Conservation (phyloP, 2,888 invertebrate species). For the Osmoderma eremita region DNA sequence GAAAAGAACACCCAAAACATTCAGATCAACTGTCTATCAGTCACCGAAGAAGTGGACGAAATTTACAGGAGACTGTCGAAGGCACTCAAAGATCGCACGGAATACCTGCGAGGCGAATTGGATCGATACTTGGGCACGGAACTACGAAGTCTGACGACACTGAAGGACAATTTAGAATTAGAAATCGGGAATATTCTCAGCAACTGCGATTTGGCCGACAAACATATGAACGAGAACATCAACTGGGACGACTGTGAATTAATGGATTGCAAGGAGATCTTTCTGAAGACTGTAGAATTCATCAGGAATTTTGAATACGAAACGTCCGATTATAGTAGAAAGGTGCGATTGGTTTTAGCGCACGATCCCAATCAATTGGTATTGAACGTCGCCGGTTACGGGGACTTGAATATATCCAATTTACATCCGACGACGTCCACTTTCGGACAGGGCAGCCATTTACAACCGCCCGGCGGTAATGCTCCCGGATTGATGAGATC, state of each 20-base stretch:
- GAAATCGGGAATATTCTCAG: slow-evolving; percentile 96
- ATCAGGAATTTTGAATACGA: slow-evolving; percentile 95
- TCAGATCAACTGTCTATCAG: slow-evolving; percentile 89
- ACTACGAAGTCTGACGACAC: slow-evolving; percentile 82
- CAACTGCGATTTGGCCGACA: slow-evolving; percentile 96
- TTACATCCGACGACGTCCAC: slow-evolving; percentile 59
- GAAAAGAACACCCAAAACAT: slow-evolving; percentile 90
- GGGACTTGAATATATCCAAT: slow-evolving; percentile 85
- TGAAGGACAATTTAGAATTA: slow-evolving; percentile 93
- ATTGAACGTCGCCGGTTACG: slow-evolving; percentile 87
- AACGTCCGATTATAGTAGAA: slow-evolving; percentile 86
- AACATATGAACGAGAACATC: slow-evolving; percentile 85
- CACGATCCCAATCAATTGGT: slow-evolving; percentile 93
- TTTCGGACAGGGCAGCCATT: slow-evolving; percentile 62
- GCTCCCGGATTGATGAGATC: slow-evolving; percentile 87
- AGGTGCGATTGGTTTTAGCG: slow-evolving; percentile 86
- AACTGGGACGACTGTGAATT: slow-evolving; percentile 93
- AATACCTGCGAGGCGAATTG: slow-evolving; percentile 86
- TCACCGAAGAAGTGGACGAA: slow-evolving; percentile 94
- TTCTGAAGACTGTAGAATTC: slow-evolving; percentile 94
- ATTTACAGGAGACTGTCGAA: slow-evolving; percentile 87
- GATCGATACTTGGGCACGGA: slow-evolving; percentile 92
- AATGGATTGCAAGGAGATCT: slow-evolving; percentile 95
- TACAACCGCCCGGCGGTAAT: slow-evolving; percentile 67
- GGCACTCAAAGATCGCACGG: slow-evolving; percentile 89